These are phyloP conservation scores for Gorsachius magnificus DNA, from an alignment of 2,797 vertebrate species.

Conservation along the genomic window DNA sequence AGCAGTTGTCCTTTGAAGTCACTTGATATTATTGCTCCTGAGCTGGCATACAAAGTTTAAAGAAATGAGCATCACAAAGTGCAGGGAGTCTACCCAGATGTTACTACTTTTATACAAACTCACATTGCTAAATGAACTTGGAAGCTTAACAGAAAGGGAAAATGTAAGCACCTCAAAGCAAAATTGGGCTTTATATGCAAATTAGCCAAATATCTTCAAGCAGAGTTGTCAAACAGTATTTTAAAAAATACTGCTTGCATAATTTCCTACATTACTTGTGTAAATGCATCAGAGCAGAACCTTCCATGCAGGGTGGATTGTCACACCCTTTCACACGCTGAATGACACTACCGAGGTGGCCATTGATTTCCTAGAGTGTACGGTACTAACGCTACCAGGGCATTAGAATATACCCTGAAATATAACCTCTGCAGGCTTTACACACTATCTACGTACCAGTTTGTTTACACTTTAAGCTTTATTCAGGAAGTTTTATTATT, in stretches of 20 bases:
- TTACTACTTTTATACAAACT: neutral
- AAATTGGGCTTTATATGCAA: neutral
- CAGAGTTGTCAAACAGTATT: neutral
- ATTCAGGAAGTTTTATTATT: neutral
- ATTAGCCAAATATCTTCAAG: neutral
- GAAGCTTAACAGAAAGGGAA: conserved; percentile 1
- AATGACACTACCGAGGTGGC: neutral
- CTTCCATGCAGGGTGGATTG: neutral
- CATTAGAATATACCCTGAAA: neutral
- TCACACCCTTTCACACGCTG: neutral
- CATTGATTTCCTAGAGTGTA: neutral
- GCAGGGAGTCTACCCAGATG: neutral
- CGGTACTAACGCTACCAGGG: neutral
- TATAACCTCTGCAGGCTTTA: neutral
- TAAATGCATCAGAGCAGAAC: neutral
- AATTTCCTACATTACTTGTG: neutral
- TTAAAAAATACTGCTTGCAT: neutral
- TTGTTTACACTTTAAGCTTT: neutral
- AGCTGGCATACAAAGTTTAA: neutral
- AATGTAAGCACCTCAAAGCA: neutral
- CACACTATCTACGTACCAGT: neutral
- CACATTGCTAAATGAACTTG: neutral
- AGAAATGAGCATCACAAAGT: neutral
- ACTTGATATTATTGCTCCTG: conserved; percentile 48
- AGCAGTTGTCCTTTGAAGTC: conserved; percentile 56